Evolutionary conservation across 2,113 vertebrate species (phyloP).

Genomic region (Nerophis ophidion): DNA sequence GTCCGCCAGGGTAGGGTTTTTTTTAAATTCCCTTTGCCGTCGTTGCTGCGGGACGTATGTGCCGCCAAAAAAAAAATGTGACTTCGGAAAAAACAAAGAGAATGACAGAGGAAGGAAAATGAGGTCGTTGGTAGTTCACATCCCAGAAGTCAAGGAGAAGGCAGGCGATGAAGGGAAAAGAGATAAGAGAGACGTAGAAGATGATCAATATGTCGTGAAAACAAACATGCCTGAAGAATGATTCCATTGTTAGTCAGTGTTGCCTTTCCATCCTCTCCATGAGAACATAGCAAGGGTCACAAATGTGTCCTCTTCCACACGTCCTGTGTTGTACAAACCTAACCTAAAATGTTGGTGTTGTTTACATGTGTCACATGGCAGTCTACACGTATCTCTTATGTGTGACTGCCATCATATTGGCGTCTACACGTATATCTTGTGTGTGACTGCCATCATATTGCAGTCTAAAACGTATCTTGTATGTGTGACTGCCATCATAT

Average conservation of each 20-base stretch:
- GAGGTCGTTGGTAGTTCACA: constrained; percentile 67
- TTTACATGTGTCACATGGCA: no score
- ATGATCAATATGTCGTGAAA: constrained; percentile 44
- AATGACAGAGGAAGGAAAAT: constrained; percentile 42
- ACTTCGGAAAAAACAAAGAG: constrained; percentile 50
- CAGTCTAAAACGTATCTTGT: no score
- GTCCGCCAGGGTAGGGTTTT: constrained; percentile 27
- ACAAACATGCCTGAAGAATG: neutral
- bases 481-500: no score
- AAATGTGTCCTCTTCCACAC: no score
- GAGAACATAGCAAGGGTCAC: no score
- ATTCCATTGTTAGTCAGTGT: neutral
- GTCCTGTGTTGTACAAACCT: no score
- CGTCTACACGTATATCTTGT: no score
- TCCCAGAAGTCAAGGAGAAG: constrained; percentile 32
- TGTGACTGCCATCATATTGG: no score
- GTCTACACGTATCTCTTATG: no score
- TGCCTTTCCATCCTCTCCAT: neutral
- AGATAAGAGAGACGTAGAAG: constrained; percentile 30
- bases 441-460: no score
- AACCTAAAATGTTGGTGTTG: no score
- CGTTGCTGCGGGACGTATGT: constrained; percentile 33
- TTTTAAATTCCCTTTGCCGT: constrained; percentile 34
- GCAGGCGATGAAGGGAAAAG: constrained; percentile 21
- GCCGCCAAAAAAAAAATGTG: constrained; percentile 44